These are phyloP conservation scores for Proctacanthus coquilletti DNA, from an alignment of 1,140 invertebrate genomes.

Conservation along the genomic window DNA sequence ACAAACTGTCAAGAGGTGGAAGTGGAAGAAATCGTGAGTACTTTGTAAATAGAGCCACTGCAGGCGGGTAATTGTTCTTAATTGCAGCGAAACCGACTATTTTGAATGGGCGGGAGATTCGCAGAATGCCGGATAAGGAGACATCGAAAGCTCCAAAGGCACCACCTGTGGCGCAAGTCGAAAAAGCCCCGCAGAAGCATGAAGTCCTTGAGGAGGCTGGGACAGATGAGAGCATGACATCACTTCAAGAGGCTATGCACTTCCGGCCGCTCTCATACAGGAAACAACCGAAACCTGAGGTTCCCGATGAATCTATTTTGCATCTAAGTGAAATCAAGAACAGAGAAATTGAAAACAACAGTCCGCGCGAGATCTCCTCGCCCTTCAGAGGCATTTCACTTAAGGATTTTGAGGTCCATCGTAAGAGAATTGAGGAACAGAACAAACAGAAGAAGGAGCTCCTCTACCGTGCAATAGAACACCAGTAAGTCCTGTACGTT, in stretches of 20 bases:
- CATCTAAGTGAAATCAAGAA: not conserved
- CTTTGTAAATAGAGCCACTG: too few species aligned
- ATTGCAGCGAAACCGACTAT: constrained; percentile 17
- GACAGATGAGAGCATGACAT: not conserved
- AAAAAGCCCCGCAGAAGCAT: not conserved
- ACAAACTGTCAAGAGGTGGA: constrained; percentile 25
- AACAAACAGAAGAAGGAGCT: constrained; percentile 57
- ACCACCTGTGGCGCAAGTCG: constrained; percentile 7
- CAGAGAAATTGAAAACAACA: constrained; percentile 4
- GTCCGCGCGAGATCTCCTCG: constrained; percentile 20
- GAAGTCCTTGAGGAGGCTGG: not conserved
- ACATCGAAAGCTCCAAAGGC: constrained; percentile 12
- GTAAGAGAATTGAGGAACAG: constrained; percentile 60
- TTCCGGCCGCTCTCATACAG: not conserved
- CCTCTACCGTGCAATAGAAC: constrained; percentile 50
- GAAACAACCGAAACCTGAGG: not conserved
- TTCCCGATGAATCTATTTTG: not conserved
- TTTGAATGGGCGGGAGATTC: too few species aligned
- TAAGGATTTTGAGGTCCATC: constrained; percentile 48
- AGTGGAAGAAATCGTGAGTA: too few species aligned
- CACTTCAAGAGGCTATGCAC: not conserved
- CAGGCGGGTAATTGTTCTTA: too few species aligned
- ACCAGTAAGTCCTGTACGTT: constrained; percentile 35
- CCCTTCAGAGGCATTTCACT: constrained; percentile 31
- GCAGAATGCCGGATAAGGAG: constrained; percentile 24